A percentile compares a stretch with the other conserved stretches of the same genome.
These are phyloP conservation scores for Drosophila pseudoobscura DNA, from an alignment of 1,140 invertebrate species.

Conservation along the genomic window DNA sequence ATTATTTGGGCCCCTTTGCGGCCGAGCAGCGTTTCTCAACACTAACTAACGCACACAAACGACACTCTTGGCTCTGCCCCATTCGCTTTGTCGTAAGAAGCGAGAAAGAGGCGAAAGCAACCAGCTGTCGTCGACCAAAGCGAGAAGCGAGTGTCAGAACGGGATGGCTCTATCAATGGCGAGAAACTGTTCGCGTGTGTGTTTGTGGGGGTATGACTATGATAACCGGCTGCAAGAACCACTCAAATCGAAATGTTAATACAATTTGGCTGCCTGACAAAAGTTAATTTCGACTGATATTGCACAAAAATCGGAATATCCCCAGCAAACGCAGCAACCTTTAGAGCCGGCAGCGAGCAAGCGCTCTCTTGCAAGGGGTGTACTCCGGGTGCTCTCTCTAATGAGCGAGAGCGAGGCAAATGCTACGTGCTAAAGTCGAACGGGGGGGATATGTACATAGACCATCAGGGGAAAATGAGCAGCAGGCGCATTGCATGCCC, in stretches of 20 bases:
- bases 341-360: too few relatives aligned
- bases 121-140: constrained; percentile 59
- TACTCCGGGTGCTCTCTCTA: not conserved
- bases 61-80: constrained; percentile 70
- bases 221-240: constrained; percentile 70
- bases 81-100: constrained; percentile 46
- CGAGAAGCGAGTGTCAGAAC: constrained; percentile 38
- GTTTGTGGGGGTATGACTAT: constrained; percentile 67
- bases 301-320: too few relatives aligned
- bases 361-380: not conserved
- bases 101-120: constrained; percentile 63
- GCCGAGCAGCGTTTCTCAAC: constrained; percentile 57
- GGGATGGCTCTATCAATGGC: constrained; percentile 35
- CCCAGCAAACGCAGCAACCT: too few relatives aligned
- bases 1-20: constrained; percentile 56
- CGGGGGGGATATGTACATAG: too few relatives aligned
- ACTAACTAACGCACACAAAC: constrained; percentile 55
- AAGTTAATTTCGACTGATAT: constrained; percentile 23
- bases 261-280: constrained; percentile 14
- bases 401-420: constrained; percentile 23
- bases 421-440: constrained; percentile 10
- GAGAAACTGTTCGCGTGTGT: constrained; percentile 43
- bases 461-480: too few relatives aligned
- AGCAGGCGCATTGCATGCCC: constrained; percentile 4
- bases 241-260: constrained; percentile 35